Evolutionary conservation across 1,140 invertebrate species (phyloP), one percentile per base, ranked within the genome.

Genomic region (Bombyx mandarina): DNA sequence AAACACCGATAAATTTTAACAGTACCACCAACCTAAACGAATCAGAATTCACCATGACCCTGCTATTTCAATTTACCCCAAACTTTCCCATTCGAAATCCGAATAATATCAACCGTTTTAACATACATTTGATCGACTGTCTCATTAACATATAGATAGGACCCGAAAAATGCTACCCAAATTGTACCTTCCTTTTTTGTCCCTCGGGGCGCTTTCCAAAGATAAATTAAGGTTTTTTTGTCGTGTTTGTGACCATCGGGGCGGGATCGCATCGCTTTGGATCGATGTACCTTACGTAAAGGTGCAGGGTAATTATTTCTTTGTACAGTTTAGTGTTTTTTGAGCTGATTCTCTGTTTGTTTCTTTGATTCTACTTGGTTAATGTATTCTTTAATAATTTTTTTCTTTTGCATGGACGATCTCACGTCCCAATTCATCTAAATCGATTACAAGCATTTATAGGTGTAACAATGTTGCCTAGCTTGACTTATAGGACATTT

Each of bases 91-190:
- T 64, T 52, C 66, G 56, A 58, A 58, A 58, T 62, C 60, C n/a
- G 46, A 65, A 62, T 64, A 62, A 61, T 65, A 60, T 61, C 59
- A 63, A 57, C 61, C 60, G 59, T 65, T 68, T 68, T 64, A 66
- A 67, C 66, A 67, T 64, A 68, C 58, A 68, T 68, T 68, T 68
- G 66, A 68, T 68, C 63, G 63, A 63, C 60, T 56, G 10, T 54
- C 61, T 68, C 66, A 68, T 68, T 68, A 68, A 63, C 66, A 68
- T 68, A 68, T 68, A 68, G 66, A 68, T 62, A 58, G 53, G 60
- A 54, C 56, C 58, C 60, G 62, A 65, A 68, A 65, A 68, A 68
- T 61, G 51, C 48, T 65, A 63, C 60, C 63, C 60, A 63, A 65
- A 68, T 65, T 65, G 63, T 65, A 68, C 63, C 66, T 62, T 63